Conservation (phyloP, 30 jellyfish, hydroid and myxozoan genomes). For the Hydra vulgaris region DNA sequence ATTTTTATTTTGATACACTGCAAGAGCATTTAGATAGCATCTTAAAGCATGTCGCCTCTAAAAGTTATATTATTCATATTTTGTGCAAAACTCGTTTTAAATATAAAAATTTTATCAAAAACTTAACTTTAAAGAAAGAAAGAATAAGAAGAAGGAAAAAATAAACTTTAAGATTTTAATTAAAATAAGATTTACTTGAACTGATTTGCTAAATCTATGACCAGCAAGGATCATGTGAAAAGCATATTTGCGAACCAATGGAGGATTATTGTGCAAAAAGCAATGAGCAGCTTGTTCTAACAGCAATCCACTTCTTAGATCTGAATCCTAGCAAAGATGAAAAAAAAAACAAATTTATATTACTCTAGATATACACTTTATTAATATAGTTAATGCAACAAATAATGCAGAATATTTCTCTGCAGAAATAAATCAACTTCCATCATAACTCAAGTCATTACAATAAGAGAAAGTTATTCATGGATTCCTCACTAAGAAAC, state of each 20-base stretch:
- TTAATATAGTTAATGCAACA: too few species aligned
- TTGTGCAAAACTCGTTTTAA: too few species aligned
- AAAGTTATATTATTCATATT: neutral
- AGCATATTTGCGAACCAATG: conserved; percentile 77
- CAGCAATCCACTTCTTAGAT: conserved; percentile 74
- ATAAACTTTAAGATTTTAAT: too few species aligned
- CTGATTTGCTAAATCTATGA: conserved; percentile 81
- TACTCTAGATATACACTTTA: too few species aligned
- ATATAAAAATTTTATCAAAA: too few species aligned
- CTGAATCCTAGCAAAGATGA: conserved; percentile 44
- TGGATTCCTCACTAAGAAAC: too few species aligned
- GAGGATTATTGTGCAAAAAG: conserved; percentile 66
- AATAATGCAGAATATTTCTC: too few species aligned
- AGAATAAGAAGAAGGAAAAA: too few species aligned
- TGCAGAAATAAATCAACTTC: too few species aligned
- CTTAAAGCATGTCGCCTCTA: conserved; percentile 84
- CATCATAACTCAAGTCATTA: too few species aligned
- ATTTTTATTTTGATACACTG: conserved; percentile 48
- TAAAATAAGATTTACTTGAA: conserved; percentile 53
- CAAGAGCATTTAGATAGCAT: conserved; percentile 64
- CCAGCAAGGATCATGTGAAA: conserved; percentile 94
- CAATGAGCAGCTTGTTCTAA: conserved; percentile 94
- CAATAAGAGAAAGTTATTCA: too few species aligned
- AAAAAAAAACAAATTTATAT: neutral
- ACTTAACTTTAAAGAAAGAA: too few species aligned